phyloP scores from a whole-genome alignment of 2,113 vertebrate genomes.

The Cygnus atratus region DNA sequence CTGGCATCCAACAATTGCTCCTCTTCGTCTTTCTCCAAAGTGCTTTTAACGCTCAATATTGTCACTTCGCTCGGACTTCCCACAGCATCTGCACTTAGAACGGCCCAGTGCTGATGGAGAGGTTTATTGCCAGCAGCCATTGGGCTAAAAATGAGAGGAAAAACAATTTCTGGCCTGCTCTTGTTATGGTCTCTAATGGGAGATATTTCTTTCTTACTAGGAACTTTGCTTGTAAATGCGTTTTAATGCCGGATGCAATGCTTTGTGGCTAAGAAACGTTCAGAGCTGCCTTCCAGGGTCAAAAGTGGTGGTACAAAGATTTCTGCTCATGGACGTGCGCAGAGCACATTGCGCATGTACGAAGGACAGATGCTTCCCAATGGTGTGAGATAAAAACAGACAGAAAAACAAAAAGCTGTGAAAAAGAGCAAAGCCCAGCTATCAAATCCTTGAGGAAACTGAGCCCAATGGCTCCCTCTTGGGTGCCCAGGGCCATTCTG shows the following conservation, averaged over 20 bases:
- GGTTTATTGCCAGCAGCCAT: constrained; percentile 6
- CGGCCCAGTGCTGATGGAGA: constrained; percentile 14
- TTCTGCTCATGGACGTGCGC: neutral
- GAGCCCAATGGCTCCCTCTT: neutral
- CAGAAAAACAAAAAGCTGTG: neutral
- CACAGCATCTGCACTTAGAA: constrained; percentile 4
- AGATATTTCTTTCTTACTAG: neutral
- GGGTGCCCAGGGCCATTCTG: fast-evolving
- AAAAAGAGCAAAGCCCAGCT: neutral
- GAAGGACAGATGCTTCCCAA: fast-evolving
- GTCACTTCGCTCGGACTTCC: constrained; percentile 2
- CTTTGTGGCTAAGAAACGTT: neutral
- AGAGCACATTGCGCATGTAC: fast-evolving
- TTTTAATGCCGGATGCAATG: neutral
- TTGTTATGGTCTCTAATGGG: constrained; percentile 9
- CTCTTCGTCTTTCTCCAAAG: neutral
- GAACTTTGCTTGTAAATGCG: neutral
- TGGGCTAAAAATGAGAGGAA: constrained; percentile 15
- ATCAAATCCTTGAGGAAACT: neutral
- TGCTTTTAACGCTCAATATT: neutral
- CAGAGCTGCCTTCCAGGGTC: neutral
- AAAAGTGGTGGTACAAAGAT: neutral
- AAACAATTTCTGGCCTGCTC: constrained; percentile 24
- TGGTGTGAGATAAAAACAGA: fast-evolving
- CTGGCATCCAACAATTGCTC: neutral